phyloP scores from a whole-genome alignment of 2,113 vertebrate species.

The Siniperca knerii region DNA sequence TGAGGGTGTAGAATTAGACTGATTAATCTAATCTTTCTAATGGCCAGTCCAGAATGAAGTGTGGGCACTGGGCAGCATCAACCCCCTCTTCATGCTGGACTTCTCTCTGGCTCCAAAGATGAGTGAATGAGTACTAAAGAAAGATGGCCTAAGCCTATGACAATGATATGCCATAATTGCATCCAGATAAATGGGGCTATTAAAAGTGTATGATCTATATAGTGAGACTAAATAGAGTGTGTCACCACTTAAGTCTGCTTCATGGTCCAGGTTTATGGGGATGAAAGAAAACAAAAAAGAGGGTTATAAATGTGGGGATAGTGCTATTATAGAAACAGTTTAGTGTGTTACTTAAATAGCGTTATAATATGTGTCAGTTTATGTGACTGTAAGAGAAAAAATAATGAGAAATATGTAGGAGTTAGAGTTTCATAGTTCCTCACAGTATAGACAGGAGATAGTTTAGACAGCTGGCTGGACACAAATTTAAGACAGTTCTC shows the following conservation, averaged over 20 bases:
- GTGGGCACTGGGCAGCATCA: constrained; percentile 36
- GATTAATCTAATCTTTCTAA: constrained; percentile 50
- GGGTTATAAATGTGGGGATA: not conserved
- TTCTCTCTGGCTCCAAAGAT: constrained; percentile 40
- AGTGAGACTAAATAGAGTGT: constrained; percentile 53
- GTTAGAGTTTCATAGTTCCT: constrained; percentile 8
- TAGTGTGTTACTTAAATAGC: not conserved
- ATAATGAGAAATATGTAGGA: constrained; percentile 4
- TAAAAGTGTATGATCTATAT: constrained; percentile 47
- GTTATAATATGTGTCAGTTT: not conserved
- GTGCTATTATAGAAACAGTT: constrained; percentile 1
- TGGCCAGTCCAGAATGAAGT: constrained; percentile 37
- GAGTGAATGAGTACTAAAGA: constrained; percentile 38
- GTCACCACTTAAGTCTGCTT: constrained; percentile 26
- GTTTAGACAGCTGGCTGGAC: constrained; percentile 40
- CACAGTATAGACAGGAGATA: not conserved
- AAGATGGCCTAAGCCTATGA: constrained; percentile 35
- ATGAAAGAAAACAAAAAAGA: constrained; percentile 29
- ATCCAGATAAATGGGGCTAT: constrained; percentile 62
- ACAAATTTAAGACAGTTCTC: constrained; percentile 32
- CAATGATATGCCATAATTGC: constrained; percentile 63
- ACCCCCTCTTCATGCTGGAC: constrained; percentile 27
- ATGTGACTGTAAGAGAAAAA: not conserved
- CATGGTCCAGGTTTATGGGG: constrained; percentile 20
- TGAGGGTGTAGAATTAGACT: constrained; percentile 19